phyloP scores from a whole-genome alignment of 2,888 invertebrate genomes.

The Xestobium rufovillosum region DNA sequence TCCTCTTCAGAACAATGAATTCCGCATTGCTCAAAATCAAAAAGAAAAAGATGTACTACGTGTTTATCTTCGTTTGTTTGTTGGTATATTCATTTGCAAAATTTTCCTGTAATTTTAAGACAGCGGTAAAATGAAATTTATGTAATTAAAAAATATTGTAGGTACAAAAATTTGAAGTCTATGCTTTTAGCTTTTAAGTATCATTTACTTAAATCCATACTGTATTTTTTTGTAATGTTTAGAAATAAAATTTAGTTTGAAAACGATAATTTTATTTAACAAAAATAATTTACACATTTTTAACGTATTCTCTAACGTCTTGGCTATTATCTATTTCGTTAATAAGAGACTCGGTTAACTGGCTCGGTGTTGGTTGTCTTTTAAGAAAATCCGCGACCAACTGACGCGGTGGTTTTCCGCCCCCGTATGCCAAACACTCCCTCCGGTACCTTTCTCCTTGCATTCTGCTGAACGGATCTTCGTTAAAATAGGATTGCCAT shows the following conservation, averaged over 20 bases:
- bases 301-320: too few relatives aligned
- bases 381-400: slow-evolving; percentile 74
- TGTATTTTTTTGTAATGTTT: too few relatives aligned
- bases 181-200: too few relatives aligned
- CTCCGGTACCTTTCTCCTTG: slow-evolving; percentile 72
- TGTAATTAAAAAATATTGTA: too few relatives aligned
- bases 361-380: slow-evolving; percentile 65
- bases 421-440: slow-evolving; percentile 79
- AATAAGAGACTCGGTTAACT: slow-evolving; percentile 73
- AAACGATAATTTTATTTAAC: too few relatives aligned
- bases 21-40: slow-evolving; percentile 97
- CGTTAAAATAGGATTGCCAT: slow-evolving; percentile 81
- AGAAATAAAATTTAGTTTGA: too few relatives aligned
- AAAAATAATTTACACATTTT: background rate
- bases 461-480: slow-evolving; percentile 66
- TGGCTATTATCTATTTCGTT: too few relatives aligned
- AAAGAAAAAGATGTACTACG: slow-evolving; percentile 81
- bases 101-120: background rate
- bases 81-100: too few relatives aligned
- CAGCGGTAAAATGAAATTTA: too few relatives aligned
- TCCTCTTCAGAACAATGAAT: slow-evolving; percentile 80
- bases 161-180: too few relatives aligned
- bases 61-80: slow-evolving; percentile 72
- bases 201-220: too few relatives aligned
- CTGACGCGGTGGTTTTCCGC: slow-evolving; percentile 72